Conservation (phyloP, 1,140 invertebrate genomes). For the Brachionus koreanus region DNA sequence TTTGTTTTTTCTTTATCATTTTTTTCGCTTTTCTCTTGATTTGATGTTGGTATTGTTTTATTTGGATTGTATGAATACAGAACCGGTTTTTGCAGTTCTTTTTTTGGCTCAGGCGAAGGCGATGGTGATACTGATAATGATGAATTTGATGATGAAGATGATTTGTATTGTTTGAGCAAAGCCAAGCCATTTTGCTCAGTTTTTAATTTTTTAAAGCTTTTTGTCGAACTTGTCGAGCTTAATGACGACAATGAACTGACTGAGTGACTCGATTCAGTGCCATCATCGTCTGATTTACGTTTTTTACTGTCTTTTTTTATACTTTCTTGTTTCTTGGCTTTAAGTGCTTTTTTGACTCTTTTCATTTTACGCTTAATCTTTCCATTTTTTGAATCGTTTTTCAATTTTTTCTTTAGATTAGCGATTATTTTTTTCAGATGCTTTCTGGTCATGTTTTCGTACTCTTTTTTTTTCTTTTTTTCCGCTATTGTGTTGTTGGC, state of each 20-base stretch:
- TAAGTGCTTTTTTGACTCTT: not conserved
- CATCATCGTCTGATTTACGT: slow-evolving; percentile 17
- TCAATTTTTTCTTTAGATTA: not conserved
- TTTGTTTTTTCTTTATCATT: not conserved
- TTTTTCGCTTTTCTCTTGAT: not conserved
- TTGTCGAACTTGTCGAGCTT: not conserved
- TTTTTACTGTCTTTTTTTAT: not conserved
- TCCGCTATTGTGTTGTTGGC: not conserved
- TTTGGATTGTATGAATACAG: not conserved
- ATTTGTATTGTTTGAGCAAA: slow-evolving; percentile 1
- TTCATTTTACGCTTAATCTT: slow-evolving; percentile 26
- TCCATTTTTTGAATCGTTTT: not conserved
- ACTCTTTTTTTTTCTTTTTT: not conserved
- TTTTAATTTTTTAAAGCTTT: slow-evolving; percentile 28
- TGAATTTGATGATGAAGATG: not conserved
- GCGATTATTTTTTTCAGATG: not conserved
- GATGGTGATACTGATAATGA: slow-evolving; percentile 6
- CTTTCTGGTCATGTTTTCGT: not conserved
- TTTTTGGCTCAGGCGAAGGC: slow-evolving; percentile 7
- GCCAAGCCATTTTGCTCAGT: not conserved
- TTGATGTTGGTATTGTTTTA: not conserved
- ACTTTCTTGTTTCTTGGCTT: not conserved
- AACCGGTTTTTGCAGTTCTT: not conserved
- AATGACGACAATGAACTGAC: slow-evolving; percentile 10
- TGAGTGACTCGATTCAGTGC: not conserved